These are phyloP conservation scores for Cirrhinus molitorella DNA, from an alignment of 2,797 vertebrate species.

Conservation along the genomic window DNA sequence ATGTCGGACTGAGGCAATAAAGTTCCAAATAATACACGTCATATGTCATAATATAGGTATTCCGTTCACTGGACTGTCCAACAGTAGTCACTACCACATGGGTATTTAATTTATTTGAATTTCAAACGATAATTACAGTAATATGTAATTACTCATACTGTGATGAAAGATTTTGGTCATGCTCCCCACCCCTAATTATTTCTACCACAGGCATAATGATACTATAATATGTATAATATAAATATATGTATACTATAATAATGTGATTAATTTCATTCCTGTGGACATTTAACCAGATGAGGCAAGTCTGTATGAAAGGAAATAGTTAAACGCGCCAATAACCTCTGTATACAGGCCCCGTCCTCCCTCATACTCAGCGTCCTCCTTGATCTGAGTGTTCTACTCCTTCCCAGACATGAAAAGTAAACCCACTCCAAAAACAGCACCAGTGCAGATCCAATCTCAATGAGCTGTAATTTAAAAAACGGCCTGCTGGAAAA, in stretches of 20 bases:
- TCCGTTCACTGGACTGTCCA: neutral
- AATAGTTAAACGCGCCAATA: constrained; percentile 39
- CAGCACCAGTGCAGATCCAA: constrained; percentile 71
- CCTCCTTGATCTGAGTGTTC: constrained; percentile 52
- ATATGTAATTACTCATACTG: neutral
- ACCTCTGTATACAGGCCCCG: constrained; percentile 53
- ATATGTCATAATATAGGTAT: neutral
- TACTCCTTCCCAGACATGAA: constrained; percentile 69
- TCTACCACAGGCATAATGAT: neutral
- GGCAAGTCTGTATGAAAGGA: neutral
- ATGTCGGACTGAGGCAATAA: neutral
- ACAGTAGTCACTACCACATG: neutral
- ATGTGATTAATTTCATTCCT: neutral
- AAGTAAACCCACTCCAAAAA: constrained; percentile 72
- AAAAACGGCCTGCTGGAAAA: constrained; percentile 70
- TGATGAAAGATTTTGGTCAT: neutral
- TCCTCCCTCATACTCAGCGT: constrained; percentile 44
- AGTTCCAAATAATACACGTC: neutral
- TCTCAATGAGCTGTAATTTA: constrained; percentile 73
- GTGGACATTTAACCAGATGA: neutral
- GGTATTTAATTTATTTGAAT: neutral
- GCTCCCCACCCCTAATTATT: constrained; percentile 2
- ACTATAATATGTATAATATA: neutral
- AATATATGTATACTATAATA: neutral
- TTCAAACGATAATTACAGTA: neutral